Percentiles rank a stretch among this genome's conserved stretches.
Evolutionary conservation across 2,113 vertebrate genomes (phyloP).

Genomic region (Channa maculata): DNA sequence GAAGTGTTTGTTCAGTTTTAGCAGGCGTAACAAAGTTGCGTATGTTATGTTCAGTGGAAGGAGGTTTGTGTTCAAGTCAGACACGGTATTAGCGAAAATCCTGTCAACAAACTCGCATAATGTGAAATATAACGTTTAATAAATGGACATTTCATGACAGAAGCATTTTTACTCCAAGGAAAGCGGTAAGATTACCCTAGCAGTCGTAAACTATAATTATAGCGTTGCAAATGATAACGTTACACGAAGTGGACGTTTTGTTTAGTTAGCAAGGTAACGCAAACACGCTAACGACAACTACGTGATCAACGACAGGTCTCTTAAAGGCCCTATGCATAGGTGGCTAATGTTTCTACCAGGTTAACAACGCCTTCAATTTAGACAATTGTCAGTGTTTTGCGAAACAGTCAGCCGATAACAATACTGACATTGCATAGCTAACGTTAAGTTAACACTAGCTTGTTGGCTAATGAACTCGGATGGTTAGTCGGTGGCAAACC

Average conservation of each 20-base stretch:
- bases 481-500: conserved; percentile 11
- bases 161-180: conserved; percentile 3
- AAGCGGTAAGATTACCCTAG: conserved; percentile 42
- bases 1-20: conserved; percentile 36
- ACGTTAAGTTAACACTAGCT: conserved; percentile 48
- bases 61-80: conserved; percentile 59
- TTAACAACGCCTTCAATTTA: neutral
- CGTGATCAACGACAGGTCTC: conserved; percentile 45
- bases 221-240: conserved; percentile 29
- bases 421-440: conserved; percentile 29
- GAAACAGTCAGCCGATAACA: neutral
- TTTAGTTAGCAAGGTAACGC: conserved; percentile 72
- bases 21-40: conserved; percentile 42
- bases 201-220: neutral
- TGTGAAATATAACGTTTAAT: conserved; percentile 34
- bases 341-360: neutral
- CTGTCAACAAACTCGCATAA: conserved; percentile 72
- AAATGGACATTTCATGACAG: conserved; percentile 69
- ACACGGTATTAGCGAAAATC: conserved; percentile 58
- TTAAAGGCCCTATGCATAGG: conserved; percentile 37
- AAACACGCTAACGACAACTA: conserved; percentile 60
- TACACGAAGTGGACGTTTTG: conserved; percentile 58
- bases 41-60: conserved; percentile 38
- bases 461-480: conserved; percentile 40
- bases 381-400: neutral